Base-by-base conservation (phyloP, 2,797 vertebrate species). In the Bradypus variegatus region DNA sequence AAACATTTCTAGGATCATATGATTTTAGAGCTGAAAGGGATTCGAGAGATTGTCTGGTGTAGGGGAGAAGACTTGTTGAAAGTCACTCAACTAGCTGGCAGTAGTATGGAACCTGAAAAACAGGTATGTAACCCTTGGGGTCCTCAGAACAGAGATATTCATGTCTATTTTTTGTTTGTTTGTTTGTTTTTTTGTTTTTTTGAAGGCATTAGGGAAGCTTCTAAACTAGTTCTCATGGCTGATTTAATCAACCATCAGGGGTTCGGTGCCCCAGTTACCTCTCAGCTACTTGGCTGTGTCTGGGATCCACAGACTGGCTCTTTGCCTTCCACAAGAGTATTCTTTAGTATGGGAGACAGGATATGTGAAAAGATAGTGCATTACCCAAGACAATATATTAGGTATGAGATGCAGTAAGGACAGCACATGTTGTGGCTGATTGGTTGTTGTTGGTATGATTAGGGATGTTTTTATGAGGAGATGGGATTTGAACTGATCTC, bases 1-100 rank as follows among this genome's bases (percentile, higher is more conserved):
- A 77, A 62, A 50, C 50, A 31, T 92, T 90, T 88, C 90, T 72
- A 77, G 64, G 82, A 62, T 88, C 29, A 53, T 36, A 38, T 76
- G n/a, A 60, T 88, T 89, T 91, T 93, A 88, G 78, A 94, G 64
- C 41, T 41, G 75, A 93, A 86, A 82, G 69, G 36, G 60, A 88
- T 31, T 83, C n/a, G 58, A 64, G 79, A 91, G 88, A 65, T 72
- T 48, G 27, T 58, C 18, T 90, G 62, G 48, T 78, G 64, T 11
- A 18, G 69, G 50, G 33, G 8, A 41, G 23, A 60, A 65, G 55
- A 76, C 53, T 77, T 25, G 36, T 23, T 58, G 36, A 75, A 88
- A 88, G 41, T 69, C 29, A 8, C 27, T 76, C 58, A 62, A 55
- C 58, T 33, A 48, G 50, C 19, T 41, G 12, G 21, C n/a, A 60